These are phyloP conservation scores for Andinoacara biseriatus DNA, from an alignment of 2,113 vertebrate genomes.

Conservation along the genomic window DNA sequence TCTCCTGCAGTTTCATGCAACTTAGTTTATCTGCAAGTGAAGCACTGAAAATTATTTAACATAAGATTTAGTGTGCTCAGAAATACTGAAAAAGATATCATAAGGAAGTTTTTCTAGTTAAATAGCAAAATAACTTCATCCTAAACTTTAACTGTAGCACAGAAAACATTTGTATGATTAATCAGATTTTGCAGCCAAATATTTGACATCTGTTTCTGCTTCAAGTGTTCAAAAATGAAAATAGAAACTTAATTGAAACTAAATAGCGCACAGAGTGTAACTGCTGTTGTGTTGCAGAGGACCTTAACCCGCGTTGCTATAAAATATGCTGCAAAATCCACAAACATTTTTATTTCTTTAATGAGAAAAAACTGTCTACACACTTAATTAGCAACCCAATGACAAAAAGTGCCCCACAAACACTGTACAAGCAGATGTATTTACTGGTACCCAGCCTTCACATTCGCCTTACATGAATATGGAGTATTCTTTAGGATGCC, in stretches of 20 bases:
- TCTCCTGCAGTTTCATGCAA: slow-evolving; percentile 41
- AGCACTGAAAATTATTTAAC: not conserved
- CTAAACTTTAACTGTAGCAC: not conserved
- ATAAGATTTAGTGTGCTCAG: not conserved
- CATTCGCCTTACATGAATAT: not conserved
- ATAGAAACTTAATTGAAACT: not conserved
- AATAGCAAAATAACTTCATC: not conserved
- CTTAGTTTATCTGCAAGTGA: not conserved
- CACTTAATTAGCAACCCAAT: not conserved
- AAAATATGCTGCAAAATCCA: not conserved
- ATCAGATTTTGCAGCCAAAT: not conserved
- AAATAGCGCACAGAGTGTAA: not conserved
- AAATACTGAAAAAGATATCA: not conserved
- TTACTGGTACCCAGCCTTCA: not conserved
- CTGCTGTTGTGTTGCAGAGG: not conserved
- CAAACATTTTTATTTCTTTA: not conserved
- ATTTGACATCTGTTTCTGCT: not conserved
- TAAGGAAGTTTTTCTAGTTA: not conserved
- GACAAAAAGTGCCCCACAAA: not conserved
- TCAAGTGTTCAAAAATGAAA: not conserved
- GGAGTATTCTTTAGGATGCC: not conserved
- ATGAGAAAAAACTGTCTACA: not conserved
- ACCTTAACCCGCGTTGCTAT: not conserved
- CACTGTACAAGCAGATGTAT: not conserved
- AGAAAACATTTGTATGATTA: not conserved